Evolutionary conservation across 2,113 vertebrate genomes (phyloP).

Genomic region (Perca flavescens): DNA sequence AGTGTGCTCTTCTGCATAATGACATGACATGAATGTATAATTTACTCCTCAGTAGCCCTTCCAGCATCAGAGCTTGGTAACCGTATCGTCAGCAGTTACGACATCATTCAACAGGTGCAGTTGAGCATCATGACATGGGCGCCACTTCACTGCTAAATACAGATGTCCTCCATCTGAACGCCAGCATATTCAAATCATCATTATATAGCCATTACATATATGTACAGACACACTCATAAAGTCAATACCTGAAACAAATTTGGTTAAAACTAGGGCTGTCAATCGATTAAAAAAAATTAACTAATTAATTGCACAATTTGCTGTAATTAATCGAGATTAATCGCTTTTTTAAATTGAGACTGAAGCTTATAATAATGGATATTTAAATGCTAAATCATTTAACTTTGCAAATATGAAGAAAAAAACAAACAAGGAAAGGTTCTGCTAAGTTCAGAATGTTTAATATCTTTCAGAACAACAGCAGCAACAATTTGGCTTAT

Average conservation of each 20-base stretch:
- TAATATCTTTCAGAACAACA: no score
- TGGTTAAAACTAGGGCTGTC: slow-evolving; percentile 33
- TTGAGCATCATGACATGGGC: not conserved
- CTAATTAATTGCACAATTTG: no score
- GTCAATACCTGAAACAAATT: slow-evolving; percentile 27
- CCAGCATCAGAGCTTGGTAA: not conserved
- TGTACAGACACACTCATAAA: not conserved
- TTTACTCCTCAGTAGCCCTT: slow-evolving; percentile 34
- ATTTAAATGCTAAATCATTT: no score
- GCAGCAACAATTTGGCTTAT: no score
- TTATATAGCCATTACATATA: slow-evolving; percentile 7
- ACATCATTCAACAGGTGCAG: slow-evolving; percentile 24
- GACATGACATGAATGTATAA: slow-evolving; percentile 50
- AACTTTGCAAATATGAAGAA: no score
- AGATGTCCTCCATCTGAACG: not conserved
- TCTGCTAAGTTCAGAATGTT: no score
- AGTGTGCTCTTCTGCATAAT: slow-evolving; percentile 28
- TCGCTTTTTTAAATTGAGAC: no score
- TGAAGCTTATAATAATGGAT: no score
- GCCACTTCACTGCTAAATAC: slow-evolving; percentile 21
- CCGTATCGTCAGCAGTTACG: slow-evolving; percentile 25
- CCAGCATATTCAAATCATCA: slow-evolving; percentile 33
- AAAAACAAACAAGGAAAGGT: no score
- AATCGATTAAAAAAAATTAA: no score
- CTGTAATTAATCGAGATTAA: no score